Evolutionary conservation across 2,888 invertebrate genomes (phyloP), one percentile per base, ranked within the genome.

Genomic region (Clivina fossor): DNA sequence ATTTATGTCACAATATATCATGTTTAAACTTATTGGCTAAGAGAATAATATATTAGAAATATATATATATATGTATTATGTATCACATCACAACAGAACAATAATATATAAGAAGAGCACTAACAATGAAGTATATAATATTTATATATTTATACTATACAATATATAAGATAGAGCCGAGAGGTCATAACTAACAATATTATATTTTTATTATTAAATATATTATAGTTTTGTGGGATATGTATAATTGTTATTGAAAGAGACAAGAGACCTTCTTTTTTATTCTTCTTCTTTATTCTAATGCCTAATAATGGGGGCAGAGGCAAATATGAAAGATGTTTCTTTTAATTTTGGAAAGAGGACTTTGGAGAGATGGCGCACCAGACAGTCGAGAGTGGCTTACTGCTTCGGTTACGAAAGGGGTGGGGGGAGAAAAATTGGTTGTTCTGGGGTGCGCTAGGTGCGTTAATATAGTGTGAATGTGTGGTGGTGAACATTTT

Each of bases 41-140:
- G 69, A 71, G 69, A 71, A 73, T 65, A 66, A 68, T 66, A 67
- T 60, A 60, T 61, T 67, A 69, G 69, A 71, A 72, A 71, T 72
- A 74, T 73, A 71, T 69, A 69, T 71, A n/a, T n/a, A n/a, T n/a
- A n/a, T n/a, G n/a, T n/a, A n/a, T n/a, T n/a, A 33, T 41, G 47
- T 66, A 73, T 73, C 72, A 72, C 72, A 73, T 72, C 69, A 72
- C 71, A 74, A 74, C 74, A 74, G 73, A 74, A 74, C 72, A 74
- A 74, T 74, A 72, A 70, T 71, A 73, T 38, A 73, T 72, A 74
- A 73, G 69, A 70, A 70, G 71, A 55, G 46, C 55, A 55, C 55
- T 74, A 74, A 75, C 74, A 75, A 75, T 73, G 44, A 50, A 49
- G 54, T 55, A 49, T 53, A 44, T 35, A 33, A 24, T 24, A 24